These are phyloP conservation scores for Zophobas atratus DNA, from an alignment of 1,140 invertebrate species.

Conservation along the genomic window DNA sequence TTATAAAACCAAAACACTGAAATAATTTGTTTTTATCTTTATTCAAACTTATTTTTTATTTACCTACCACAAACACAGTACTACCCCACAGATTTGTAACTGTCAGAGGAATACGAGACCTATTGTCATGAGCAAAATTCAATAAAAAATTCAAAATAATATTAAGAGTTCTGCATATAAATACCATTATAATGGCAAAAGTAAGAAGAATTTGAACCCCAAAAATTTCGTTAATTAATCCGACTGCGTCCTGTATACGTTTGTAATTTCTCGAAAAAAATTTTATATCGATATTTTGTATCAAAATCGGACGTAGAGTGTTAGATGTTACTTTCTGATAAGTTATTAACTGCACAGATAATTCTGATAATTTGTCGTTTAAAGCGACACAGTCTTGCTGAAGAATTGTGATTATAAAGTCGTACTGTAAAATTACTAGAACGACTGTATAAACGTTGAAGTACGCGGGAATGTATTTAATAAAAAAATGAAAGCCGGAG, in stretches of 20 bases:
- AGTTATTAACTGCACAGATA: neutral
- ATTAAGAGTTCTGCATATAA: constrained; percentile 2
- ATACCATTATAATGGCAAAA: constrained; percentile 8
- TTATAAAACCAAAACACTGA: neutral
- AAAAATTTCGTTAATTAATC: constrained; percentile 9
- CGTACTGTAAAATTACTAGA: neutral
- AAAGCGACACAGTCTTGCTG: neutral
- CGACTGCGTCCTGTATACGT: neutral
- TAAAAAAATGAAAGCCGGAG: neutral
- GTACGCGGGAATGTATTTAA: neutral
- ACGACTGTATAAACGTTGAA: neutral
- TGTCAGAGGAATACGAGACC: neutral
- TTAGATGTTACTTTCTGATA: neutral
- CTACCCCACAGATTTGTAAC: neutral
- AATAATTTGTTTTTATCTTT: neutral
- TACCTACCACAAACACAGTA: neutral
- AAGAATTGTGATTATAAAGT: neutral
- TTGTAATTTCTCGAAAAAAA: constrained; percentile 19
- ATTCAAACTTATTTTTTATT: neutral
- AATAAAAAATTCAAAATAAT: neutral
- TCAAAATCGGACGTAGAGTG: neutral
- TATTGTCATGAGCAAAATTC: neutral
- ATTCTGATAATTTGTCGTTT: constrained; percentile 8
- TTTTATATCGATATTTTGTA: neutral
- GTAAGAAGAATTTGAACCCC: constrained; percentile 9